Percentiles rank a stretch among this genome's conserved stretches.
These are phyloP conservation scores for Scaptomyza pallida DNA, from an alignment of 1,140 invertebrate genomes.

Conservation along the genomic window DNA sequence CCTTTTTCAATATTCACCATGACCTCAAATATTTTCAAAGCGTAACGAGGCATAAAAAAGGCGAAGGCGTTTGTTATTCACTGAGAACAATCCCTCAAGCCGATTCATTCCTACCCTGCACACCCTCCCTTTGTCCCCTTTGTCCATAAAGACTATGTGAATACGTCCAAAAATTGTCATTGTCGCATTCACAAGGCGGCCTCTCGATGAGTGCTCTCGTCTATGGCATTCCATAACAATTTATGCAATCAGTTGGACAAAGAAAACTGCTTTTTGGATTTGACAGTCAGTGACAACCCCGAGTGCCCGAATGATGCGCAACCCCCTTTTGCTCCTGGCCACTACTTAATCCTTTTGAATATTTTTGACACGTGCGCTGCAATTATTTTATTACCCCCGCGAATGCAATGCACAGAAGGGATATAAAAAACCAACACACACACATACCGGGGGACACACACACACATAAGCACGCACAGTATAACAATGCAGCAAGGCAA, in stretches of 20 bases:
- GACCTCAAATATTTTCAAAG: neutral
- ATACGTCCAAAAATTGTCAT: constrained; percentile 25
- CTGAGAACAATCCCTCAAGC: constrained; percentile 20
- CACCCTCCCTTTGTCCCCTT: neutral
- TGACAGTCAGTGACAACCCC: constrained; percentile 23
- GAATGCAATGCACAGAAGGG: constrained; percentile 32
- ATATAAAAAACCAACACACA: constrained; percentile 14
- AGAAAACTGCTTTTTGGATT: constrained; percentile 43
- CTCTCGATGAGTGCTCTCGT: constrained; percentile 23
- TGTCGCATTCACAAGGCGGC: constrained; percentile 20
- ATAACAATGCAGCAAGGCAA: constrained; percentile 28
- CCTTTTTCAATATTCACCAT: neutral
- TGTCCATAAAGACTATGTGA: constrained; percentile 18
- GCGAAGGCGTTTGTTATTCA: constrained; percentile 29
- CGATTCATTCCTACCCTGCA: neutral
- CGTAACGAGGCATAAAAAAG: constrained; percentile 22
- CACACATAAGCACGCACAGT: neutral
- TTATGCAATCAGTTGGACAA: constrained; percentile 79
- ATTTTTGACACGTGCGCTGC: constrained; percentile 83
- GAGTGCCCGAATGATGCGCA: neutral
- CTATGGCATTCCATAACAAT: constrained; percentile 76
- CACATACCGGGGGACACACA: neutral
- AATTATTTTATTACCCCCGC: constrained; percentile 81
- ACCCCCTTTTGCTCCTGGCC: constrained; percentile 27
- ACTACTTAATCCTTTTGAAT: constrained; percentile 81